Evolutionary conservation across 2,888 invertebrate genomes (phyloP).

Genomic region (Exocentrus adspersus): DNA sequence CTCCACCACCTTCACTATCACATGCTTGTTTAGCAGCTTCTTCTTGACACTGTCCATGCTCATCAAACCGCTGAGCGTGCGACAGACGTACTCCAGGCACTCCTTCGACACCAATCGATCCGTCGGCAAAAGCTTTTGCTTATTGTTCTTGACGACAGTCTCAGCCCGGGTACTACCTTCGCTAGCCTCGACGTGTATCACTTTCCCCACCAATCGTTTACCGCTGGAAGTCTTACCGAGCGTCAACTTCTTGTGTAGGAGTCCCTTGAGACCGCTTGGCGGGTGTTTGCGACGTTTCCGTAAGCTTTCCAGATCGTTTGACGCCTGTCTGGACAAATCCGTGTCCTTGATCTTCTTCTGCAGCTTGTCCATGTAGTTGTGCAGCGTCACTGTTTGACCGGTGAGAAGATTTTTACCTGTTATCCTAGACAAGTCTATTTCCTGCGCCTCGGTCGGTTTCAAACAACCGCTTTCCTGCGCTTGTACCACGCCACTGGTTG

Average conservation of each 20-base stretch:
- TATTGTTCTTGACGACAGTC: neutral
- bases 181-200: constrained; percentile 49
- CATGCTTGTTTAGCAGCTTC: constrained; percentile 45
- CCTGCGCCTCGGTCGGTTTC: neutral
- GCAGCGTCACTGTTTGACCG: constrained; percentile 50
- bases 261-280: constrained; percentile 36
- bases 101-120: constrained; percentile 44
- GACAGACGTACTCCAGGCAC: constrained; percentile 50
- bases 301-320: neutral
- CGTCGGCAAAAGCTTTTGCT: constrained; percentile 20
- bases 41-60: constrained; percentile 54
- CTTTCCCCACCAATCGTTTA: constrained; percentile 50
- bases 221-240: constrained; percentile 51
- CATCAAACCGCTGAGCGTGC: constrained; percentile 56
- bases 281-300: constrained; percentile 6
- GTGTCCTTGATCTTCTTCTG: constrained; percentile 33
- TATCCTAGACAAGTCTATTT: constrained; percentile 42
- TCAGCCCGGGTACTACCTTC: too few relatives aligned
- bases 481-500: constrained; percentile 3
- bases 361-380: constrained; percentile 49
- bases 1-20: constrained; percentile 43
- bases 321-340: neutral
- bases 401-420: constrained; percentile 51
- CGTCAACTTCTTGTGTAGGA: constrained; percentile 51
- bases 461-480: neutral